Base-by-base conservation (phyloP, 2,113 vertebrate genomes). In the Nerophis ophidion region DNA sequence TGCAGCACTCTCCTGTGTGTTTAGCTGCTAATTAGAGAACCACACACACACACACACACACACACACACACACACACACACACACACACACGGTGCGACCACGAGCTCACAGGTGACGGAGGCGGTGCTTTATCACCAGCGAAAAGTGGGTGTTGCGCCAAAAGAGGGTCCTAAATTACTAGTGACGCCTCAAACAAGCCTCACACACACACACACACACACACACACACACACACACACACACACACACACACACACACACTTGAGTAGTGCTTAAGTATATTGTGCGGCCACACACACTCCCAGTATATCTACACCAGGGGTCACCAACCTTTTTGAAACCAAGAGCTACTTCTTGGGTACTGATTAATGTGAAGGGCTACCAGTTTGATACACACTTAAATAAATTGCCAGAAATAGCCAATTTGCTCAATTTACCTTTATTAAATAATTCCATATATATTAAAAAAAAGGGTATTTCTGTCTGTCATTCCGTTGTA, bases 11-110 rank as follows among this genome's bases (percentile, higher is more conserved):
- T 81, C 81, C 60, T 66, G 81, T 86, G 81, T 83, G 81, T 82
- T 86, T 68, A 85, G 80, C 69, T 82, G 79, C 81, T 86, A 85
- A 86, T 87, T 85, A 85, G 77, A 73, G 81, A 65, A 77, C 70
- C 78, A 44, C 63, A 36, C 40, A 52, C 47, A 48, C 63, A 17
- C 36, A 46, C n/a, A 44, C 60, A 45, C 51, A 33, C 52, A n/a
- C n/a, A 48, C 55, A 35, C 61, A 53, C 45, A 17, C 40, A 35
- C 57, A 53, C 16, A 57, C 58, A 48, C 61, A 58, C 13, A 15
- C 42, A n/a, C 26, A 60, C 38, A 61, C 57, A 59, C 33, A 57
- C 3, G 26, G 38, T 52, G 10, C 55, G 61, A 70, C 67, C 59
- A 54, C 61, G 19, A 69, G 59, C 72, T 76, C 70, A 57, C 40